Evolutionary conservation across 2,888 invertebrate species (phyloP).

Genomic region (Choreutis nemorana): DNA sequence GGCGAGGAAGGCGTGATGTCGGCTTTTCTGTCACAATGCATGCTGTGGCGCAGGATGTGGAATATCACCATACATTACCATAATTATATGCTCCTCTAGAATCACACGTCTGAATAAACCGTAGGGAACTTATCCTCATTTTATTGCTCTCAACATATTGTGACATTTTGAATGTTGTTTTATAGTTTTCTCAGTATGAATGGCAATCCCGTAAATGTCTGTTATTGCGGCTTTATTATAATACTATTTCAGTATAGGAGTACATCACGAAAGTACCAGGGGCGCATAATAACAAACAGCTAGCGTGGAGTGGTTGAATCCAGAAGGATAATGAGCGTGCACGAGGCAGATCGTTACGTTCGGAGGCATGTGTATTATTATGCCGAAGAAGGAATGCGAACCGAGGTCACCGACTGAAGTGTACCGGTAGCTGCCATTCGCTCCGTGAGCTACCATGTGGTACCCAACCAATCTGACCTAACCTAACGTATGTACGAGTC

Average conservation of each 20-base stretch:
- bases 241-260: no score
- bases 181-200: no score
- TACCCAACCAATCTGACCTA: conserved; percentile 7
- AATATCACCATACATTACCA: conserved; percentile 35
- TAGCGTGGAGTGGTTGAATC: conserved; percentile 30
- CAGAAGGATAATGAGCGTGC: conserved; percentile 46
- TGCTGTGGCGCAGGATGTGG: conserved; percentile 35
- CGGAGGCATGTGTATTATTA: conserved; percentile 59
- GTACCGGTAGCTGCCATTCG: conserved; percentile 32
- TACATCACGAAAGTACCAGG: conserved; percentile 21
- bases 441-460: not conserved
- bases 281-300: conserved; percentile 24
- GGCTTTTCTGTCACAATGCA: conserved; percentile 23
- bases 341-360: conserved; percentile 43
- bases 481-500: no score
- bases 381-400: conserved; percentile 57
- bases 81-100: conserved; percentile 23
- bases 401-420: conserved; percentile 46
- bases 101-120: no score
- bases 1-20: conserved; percentile 21
- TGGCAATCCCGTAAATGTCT: no score
- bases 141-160: no score
- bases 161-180: no score
- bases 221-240: no score
- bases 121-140: no score